Conservation (phyloP, 2,113 vertebrate species). For the Nothobranchius kuhntae region DNA sequence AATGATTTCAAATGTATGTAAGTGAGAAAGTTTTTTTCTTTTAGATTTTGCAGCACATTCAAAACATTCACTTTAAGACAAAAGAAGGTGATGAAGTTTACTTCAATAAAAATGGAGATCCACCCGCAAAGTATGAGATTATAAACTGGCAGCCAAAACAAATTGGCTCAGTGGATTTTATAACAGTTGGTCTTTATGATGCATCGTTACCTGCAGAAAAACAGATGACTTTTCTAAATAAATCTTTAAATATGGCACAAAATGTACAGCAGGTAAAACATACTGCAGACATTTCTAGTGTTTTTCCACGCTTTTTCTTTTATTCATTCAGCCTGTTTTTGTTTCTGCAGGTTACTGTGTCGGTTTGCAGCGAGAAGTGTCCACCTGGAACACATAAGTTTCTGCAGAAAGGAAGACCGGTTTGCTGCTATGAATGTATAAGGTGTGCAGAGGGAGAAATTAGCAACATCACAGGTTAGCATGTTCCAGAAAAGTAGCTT, state of each 20-base stretch:
- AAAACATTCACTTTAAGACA: slow-evolving; percentile 64
- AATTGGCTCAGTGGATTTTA: slow-evolving; percentile 59
- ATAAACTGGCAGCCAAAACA: slow-evolving; percentile 74
- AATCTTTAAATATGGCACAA: slow-evolving; percentile 60
- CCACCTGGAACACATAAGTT: slow-evolving; percentile 71
- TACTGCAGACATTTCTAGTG: too few relatives aligned
- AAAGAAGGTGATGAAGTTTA: slow-evolving; percentile 75
- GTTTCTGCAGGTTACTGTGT: slow-evolving; percentile 62
- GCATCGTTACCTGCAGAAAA: slow-evolving; percentile 53
- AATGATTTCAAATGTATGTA: too few relatives aligned
- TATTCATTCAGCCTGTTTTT: not conserved
- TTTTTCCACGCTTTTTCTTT: too few relatives aligned
- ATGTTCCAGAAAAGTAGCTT: not conserved
- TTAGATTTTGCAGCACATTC: slow-evolving; percentile 67
- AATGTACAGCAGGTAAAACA: slow-evolving; percentile 53
- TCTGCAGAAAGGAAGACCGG: slow-evolving; percentile 74
- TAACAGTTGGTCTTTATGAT: slow-evolving; percentile 72
- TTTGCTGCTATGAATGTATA: slow-evolving; percentile 78
- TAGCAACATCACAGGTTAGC: slow-evolving; percentile 67
- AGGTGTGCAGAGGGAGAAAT: slow-evolving; percentile 75
- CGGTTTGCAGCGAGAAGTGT: slow-evolving; percentile 74
- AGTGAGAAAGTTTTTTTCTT: not conserved
- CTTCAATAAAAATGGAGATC: slow-evolving; percentile 75
- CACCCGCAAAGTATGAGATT: slow-evolving; percentile 76
- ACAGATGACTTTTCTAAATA: slow-evolving; percentile 56